Conservation (phyloP, 2,888 invertebrate genomes). For the Sialis fuliginosa region DNA sequence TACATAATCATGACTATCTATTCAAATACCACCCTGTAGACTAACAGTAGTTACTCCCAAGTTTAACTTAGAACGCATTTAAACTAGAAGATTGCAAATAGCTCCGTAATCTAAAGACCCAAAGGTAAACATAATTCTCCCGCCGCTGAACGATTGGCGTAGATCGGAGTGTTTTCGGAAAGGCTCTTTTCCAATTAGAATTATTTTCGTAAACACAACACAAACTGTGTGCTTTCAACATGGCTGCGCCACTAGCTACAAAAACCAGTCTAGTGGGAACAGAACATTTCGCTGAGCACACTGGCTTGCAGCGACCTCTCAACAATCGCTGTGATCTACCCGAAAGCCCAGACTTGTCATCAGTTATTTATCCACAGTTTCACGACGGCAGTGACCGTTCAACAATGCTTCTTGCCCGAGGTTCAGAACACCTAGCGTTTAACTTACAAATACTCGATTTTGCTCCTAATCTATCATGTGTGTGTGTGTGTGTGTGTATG, state of each 20-base stretch:
- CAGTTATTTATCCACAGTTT: not conserved
- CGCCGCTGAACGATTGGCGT: not conserved
- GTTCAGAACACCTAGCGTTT: not conserved
- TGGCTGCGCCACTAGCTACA: conserved; percentile 8
- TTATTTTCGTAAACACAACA: conserved; percentile 79
- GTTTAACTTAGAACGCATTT: no score
- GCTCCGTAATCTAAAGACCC: no score
- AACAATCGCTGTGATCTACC: conserved; percentile 1
- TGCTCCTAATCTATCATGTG: not conserved
- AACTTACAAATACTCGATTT: not conserved
- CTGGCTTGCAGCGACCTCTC: not conserved
- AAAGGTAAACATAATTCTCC: no score
- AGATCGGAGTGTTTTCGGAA: conserved; percentile 72
- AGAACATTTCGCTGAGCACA: conserved; percentile 14
- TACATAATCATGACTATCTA: no score
- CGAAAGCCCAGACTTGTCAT: not conserved
- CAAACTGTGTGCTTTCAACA: conserved; percentile 38
- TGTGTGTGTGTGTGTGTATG: no score
- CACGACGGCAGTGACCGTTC: not conserved
- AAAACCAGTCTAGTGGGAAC: conserved; percentile 21
- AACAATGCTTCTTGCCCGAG: not conserved
- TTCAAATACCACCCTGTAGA: no score
- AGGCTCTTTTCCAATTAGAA: conserved; percentile 68
- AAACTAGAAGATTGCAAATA: no score
- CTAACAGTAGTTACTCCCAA: no score